A percentile compares a stretch with the other conserved stretches of the same genome.
phyloP scores from a whole-genome alignment of 2,888 invertebrate species.

The Pemphredon lugubris region DNA sequence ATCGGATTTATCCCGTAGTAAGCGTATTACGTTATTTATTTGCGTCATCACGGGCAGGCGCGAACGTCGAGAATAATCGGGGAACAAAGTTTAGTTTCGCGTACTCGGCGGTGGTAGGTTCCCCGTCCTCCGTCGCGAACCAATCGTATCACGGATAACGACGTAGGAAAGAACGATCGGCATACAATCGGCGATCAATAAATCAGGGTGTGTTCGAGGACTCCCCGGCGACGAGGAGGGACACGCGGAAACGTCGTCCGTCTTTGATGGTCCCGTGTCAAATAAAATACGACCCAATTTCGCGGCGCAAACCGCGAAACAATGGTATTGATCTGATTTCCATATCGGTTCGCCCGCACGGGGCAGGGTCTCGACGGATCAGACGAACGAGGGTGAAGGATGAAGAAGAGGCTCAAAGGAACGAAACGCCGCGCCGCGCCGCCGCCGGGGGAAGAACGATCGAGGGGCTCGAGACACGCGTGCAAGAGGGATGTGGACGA shows the following conservation, averaged over 20 bases:
- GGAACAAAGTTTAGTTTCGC: too few relatives aligned
- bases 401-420: constrained; percentile 45
- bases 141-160: constrained; percentile 47
- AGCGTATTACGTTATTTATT: too few relatives aligned
- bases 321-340: constrained; percentile 81
- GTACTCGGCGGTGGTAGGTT: too few relatives aligned
- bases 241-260: constrained; percentile 35
- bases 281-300: constrained; percentile 76
- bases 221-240: constrained; percentile 22
- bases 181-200: constrained; percentile 57
- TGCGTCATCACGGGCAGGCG: too few relatives aligned
- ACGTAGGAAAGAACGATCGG: constrained; percentile 48
- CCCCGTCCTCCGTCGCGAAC: too few relatives aligned
- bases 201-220: constrained; percentile 59
- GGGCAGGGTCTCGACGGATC: background rate
- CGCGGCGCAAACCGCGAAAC: constrained; percentile 77
- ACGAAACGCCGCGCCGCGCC: constrained; percentile 15
- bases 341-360: constrained; percentile 71
- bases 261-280: constrained; percentile 43
- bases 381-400: constrained; percentile 21
- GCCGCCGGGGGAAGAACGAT: constrained; percentile 32
- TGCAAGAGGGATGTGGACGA: constrained; percentile 40
- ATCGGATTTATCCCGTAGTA: too few relatives aligned
- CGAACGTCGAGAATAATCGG: too few relatives aligned
- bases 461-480: too few relatives aligned